phyloP scores from a whole-genome alignment of 2,113 vertebrate genomes.

The Zeus faber region DNA sequence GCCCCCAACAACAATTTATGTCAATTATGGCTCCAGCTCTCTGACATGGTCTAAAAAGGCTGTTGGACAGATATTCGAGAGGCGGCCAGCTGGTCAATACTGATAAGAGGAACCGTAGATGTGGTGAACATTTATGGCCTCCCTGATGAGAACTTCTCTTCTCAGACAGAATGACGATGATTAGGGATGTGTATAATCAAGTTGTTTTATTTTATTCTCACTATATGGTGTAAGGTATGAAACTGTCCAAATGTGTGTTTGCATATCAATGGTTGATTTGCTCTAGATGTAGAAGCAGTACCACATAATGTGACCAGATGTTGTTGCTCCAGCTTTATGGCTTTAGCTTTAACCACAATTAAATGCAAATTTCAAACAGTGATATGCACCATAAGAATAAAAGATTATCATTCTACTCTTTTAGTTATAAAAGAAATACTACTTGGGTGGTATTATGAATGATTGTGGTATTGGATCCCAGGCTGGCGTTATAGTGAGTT shows the following conservation, averaged over 20 bases:
- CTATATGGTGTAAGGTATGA: background rate
- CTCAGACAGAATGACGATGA: background rate
- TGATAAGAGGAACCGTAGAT: too few relatives aligned
- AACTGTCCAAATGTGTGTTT: background rate
- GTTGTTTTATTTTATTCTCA: background rate
- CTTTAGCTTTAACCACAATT: conserved; percentile 20
- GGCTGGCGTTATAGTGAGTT: background rate
- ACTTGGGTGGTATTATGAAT: background rate
- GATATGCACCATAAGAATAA: conserved; percentile 2
- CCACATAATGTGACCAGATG: conserved; percentile 47
- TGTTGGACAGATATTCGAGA: too few relatives aligned
- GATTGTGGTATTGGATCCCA: too few relatives aligned
- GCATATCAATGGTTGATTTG: conserved; percentile 11
- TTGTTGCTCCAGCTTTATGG: conserved; percentile 32
- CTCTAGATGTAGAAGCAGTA: conserved; percentile 30
- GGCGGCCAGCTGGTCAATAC: too few relatives aligned
- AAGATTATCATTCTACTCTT: background rate
- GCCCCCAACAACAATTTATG: too few relatives aligned
- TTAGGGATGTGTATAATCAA: background rate
- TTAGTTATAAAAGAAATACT: background rate
- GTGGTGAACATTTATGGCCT: background rate
- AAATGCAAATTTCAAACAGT: conserved; percentile 41
- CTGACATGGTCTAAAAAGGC: too few relatives aligned
- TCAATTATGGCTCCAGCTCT: too few relatives aligned
- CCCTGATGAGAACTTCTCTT: background rate